phyloP scores from a whole-genome alignment of 2,888 invertebrate genomes.

The Catocala nupta region DNA sequence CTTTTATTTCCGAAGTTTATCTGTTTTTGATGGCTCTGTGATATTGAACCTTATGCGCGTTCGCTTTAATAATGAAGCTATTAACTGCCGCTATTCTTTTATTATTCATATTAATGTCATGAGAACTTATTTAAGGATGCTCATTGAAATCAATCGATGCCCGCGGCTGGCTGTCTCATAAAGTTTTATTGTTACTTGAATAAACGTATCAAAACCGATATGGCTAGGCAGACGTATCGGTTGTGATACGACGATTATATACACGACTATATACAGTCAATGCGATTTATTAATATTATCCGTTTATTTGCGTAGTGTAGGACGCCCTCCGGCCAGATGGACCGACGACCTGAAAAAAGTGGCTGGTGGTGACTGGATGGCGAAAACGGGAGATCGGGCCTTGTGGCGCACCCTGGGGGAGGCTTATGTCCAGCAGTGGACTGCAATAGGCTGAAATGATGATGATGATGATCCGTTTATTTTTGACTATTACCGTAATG shows the following conservation, averaged over 20 bases:
- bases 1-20: conserved; percentile 10
- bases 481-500: no score
- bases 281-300: no score
- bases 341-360: no score
- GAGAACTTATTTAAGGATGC: not conserved
- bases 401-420: no score
- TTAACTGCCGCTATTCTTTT: conserved; percentile 25
- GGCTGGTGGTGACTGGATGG: no score
- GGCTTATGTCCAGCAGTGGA: no score
- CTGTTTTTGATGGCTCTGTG: conserved; percentile 19
- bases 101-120: conserved; percentile 6
- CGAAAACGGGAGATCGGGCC: no score
- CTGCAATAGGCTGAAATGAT: no score
- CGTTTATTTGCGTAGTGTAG: no score
- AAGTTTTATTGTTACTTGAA: conserved; percentile 6
- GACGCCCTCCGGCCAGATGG: no score
- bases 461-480: no score
- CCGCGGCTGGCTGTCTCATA: not conserved
- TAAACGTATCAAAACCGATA: not conserved
- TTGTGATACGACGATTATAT: not conserved
- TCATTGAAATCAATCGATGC: conserved; percentile 12
- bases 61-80: conserved; percentile 18
- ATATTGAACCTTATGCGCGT: conserved; percentile 15
- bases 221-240: not conserved
- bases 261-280: no score